Conservation (phyloP, 2,888 invertebrate genomes). For the Neocrepidodera transversa region DNA sequence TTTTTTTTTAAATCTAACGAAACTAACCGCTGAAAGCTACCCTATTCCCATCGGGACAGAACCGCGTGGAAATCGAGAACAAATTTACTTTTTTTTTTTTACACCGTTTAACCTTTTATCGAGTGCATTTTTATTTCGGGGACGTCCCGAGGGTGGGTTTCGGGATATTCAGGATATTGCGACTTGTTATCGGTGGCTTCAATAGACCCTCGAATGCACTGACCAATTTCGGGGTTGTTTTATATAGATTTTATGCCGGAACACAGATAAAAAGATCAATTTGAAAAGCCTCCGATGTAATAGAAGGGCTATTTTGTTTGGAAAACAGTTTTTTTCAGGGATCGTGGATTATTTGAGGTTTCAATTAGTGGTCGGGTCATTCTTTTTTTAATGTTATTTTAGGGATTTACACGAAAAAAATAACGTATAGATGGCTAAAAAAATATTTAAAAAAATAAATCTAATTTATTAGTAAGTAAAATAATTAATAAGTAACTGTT, state of each 20-base stretch:
- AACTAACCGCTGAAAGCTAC: background rate
- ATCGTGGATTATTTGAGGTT: conserved; percentile 33
- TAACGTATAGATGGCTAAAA: too few relatives aligned
- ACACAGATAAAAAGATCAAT: conserved; percentile 42
- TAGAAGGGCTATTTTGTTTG: conserved; percentile 36
- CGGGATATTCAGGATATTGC: conserved; percentile 41
- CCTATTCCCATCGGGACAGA: conserved; percentile 24
- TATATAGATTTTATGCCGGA: conserved; percentile 39
- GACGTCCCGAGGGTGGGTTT: conserved; percentile 38
- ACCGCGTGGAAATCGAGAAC: conserved; percentile 34
- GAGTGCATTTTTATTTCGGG: conserved; percentile 40
- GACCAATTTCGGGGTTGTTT: conserved; percentile 38
- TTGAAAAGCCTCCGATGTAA: conserved; percentile 36
- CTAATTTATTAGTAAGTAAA: too few relatives aligned
- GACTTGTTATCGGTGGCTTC: conserved; percentile 39
- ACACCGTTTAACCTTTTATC: conserved; percentile 45
- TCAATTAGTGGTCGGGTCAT: conserved; percentile 34
- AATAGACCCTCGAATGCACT: conserved; percentile 37
- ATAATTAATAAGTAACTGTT: too few relatives aligned
- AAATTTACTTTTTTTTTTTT: conserved; percentile 44
- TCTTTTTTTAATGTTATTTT: conserved; percentile 20
- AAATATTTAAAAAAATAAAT: too few relatives aligned
- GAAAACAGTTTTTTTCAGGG: conserved; percentile 32
- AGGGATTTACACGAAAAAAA: too few relatives aligned
- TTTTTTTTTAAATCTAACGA: too few relatives aligned